A percentile compares a stretch with the other conserved stretches of the same genome.
Evolutionary conservation across 2,888 invertebrate genomes (phyloP).

Genomic region (Siphonodentalium dalli): DNA sequence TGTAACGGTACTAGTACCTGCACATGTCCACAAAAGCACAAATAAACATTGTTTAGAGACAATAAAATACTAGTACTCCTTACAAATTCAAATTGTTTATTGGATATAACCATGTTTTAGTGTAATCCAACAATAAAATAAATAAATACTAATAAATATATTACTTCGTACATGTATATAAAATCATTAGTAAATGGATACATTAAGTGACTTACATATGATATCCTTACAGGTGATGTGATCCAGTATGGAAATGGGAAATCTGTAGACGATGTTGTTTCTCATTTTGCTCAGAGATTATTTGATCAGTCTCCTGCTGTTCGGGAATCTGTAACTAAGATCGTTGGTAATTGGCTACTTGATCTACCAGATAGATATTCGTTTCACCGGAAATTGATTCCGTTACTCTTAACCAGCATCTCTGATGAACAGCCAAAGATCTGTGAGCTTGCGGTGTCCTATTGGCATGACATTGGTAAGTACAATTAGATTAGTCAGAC

Average conservation of each 20-base stretch:
- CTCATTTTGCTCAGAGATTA: conserved; percentile 83
- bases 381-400: conserved; percentile 84
- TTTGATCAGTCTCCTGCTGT: conserved; percentile 86
- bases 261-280: conserved; percentile 76
- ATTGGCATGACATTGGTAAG: conserved; percentile 65
- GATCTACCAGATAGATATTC: conserved; percentile 86
- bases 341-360: conserved; percentile 81
- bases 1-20: too few species aligned
- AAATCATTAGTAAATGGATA: too few species aligned
- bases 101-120: too few species aligned
- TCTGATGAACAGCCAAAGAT: conserved; percentile 80
- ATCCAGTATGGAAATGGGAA: conserved; percentile 77
- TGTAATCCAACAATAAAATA: too few species aligned
- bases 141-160: too few species aligned
- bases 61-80: too few species aligned
- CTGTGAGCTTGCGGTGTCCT: conserved; percentile 52
- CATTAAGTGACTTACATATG: too few species aligned
- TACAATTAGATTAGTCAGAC: background rate
- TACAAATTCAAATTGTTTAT: too few species aligned
- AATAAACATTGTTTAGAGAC: too few species aligned
- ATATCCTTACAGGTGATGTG: conserved; percentile 65
- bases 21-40: too few species aligned
- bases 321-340: conserved; percentile 77
- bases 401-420: conserved; percentile 82
- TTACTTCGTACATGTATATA: too few species aligned